Evolutionary conservation across 2,797 vertebrate species (phyloP), one percentile per base, ranked within the genome.

Genomic region (Xyrichtys novacula): DNA sequence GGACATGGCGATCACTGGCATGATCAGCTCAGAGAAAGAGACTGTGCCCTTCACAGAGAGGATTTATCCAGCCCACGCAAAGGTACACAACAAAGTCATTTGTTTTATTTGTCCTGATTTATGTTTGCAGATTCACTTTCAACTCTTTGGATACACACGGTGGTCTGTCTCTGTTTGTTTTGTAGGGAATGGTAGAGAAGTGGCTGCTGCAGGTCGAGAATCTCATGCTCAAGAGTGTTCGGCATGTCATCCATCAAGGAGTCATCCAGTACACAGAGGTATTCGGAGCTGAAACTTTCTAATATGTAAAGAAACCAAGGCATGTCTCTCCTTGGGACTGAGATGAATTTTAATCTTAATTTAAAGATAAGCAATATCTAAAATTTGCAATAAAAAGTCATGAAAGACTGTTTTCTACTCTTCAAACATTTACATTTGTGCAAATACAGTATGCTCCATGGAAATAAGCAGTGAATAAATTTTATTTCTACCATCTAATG

Each of bases 171-270:
- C 16, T 3, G 15, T 29, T 56, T 68, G 19, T 12, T 49, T 62
- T 80, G 65, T 56, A 98, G 97, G 96, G 97, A 38, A 97, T 98
- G 96, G 96, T 98, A 46, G 97, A 98, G 83, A 98, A 97, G 80
- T 98, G 97, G 97, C 94, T 99, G 44, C 87, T 91, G 77, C 94
- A 98, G 80, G 96, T 99, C 66, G 97, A 99, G 85, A 86, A 91
- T 25, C 84, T 93, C 38, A 98, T 98, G 97, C 79, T 97, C 14
- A 79, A 67, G 71, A 98, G 97, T 59, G 85, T 98, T 65, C 91
- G 77, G 78, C 86, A 95, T 23, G 95, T 97, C 49, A 92, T 97
- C 71, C 74, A 92, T 71, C 83, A 93, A 32, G 95, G 96, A 71
- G 83, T 96, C 40, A 84, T 71, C 81, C 93, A 90, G 25, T 97